Evolutionary conservation across 92 coral and sea anemone genomes (phyloP).

Genomic region (Heliopora coerulea): DNA sequence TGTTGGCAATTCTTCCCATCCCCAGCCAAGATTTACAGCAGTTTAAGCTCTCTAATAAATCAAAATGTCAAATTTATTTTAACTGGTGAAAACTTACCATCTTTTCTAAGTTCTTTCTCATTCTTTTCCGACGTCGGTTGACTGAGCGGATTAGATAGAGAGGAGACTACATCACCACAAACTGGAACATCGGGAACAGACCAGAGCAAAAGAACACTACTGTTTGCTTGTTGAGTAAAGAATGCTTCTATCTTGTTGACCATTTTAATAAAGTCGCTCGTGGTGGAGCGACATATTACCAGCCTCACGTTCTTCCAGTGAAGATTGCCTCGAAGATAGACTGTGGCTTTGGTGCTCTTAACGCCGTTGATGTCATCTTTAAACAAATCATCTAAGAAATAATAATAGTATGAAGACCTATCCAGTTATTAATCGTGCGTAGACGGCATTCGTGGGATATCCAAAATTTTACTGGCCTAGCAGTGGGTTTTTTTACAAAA

Average conservation of each 20-base stretch:
- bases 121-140: constrained; percentile 50
- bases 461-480: no score
- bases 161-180: constrained; percentile 73
- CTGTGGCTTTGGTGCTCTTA: constrained; percentile 79
- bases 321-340: constrained; percentile 85
- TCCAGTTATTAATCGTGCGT: neutral
- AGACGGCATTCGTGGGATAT: no score
- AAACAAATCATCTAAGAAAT: constrained; percentile 65
- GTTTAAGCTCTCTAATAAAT: no score
- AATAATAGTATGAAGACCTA: neutral
- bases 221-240: constrained; percentile 86
- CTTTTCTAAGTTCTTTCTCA: constrained; percentile 63
- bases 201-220: constrained; percentile 88
- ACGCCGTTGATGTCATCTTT: constrained; percentile 33
- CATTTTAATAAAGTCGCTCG: constrained; percentile 95
- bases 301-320: constrained; percentile 92
- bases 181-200: constrained; percentile 59
- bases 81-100: constrained; percentile 58
- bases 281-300: constrained; percentile 95
- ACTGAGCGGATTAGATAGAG: constrained; percentile 66
- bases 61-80: neutral
- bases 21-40: no score
- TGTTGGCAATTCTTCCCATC: no score
- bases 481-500: no score
- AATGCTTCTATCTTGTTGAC: constrained; percentile 80